Evolutionary conservation across 2,113 vertebrate genomes (phyloP).

Genomic region (Ceyx cyanopectus): DNA sequence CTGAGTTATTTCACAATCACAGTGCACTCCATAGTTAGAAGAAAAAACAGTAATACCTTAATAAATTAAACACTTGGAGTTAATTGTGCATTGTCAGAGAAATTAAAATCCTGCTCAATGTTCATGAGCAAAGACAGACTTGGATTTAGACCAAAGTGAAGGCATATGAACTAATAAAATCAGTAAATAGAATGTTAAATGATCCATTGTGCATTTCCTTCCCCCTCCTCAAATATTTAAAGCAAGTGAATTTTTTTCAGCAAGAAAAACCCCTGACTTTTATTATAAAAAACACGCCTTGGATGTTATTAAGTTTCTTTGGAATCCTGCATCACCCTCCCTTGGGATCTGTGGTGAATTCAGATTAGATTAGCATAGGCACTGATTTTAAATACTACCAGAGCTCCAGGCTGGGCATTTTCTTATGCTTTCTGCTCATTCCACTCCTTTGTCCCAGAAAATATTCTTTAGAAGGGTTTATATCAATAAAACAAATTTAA

Average conservation of each 20-base stretch:
- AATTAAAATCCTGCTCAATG: background rate
- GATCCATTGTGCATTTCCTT: background rate
- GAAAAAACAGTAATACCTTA: background rate
- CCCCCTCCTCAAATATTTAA: constrained; percentile 7
- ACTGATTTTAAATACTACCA: constrained; percentile 65
- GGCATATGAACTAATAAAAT: background rate
- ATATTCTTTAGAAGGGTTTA: constrained; percentile 33
- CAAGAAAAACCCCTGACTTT: constrained; percentile 21
- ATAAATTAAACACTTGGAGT: background rate
- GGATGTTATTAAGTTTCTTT: constrained; percentile 53
- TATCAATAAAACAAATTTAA: constrained; percentile 40
- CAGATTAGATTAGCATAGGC: constrained; percentile 60
- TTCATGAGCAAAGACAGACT: background rate
- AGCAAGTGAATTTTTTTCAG: background rate
- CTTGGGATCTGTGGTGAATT: constrained; percentile 58
- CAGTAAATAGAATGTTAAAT: background rate
- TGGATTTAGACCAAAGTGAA: background rate
- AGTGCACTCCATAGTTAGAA: background rate
- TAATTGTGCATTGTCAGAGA: background rate
- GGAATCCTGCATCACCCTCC: constrained; percentile 38
- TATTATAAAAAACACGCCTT: constrained; percentile 14
- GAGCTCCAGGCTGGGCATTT: constrained; percentile 31
- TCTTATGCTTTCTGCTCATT: constrained; percentile 8
- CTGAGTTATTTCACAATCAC: background rate
- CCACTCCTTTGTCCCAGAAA: constrained; percentile 38